phyloP scores from a whole-genome alignment of 2,888 invertebrate species.

The Salticus scenicus region DNA sequence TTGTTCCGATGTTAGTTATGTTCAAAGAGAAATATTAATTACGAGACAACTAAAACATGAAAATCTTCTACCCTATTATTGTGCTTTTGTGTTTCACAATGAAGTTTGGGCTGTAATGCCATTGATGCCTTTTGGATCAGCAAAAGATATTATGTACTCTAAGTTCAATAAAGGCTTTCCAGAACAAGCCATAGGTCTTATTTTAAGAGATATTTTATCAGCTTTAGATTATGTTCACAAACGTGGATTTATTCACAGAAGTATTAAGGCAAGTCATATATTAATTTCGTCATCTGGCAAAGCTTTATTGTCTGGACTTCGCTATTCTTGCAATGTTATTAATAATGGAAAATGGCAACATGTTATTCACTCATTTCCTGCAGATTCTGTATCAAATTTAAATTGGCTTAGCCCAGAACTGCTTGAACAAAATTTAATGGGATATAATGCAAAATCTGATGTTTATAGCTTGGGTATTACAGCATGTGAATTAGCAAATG shows the following conservation, averaged over 20 bases:
- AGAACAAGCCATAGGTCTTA: conserved; percentile 86
- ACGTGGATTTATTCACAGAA: conserved; percentile 87
- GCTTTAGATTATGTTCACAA: conserved; percentile 90
- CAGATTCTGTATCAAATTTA: conserved; percentile 82
- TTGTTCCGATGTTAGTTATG: conserved; percentile 63
- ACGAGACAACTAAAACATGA: conserved; percentile 86
- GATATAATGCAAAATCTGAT: conserved; percentile 92
- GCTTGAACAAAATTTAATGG: conserved; percentile 89
- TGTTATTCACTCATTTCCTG: conserved; percentile 85
- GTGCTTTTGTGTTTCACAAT: conserved; percentile 85
- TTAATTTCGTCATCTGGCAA: conserved; percentile 84
- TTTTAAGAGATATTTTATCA: conserved; percentile 85
- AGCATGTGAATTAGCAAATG: conserved; percentile 91
- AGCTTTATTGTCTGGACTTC: conserved; percentile 85
- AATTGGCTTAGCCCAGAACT: conserved; percentile 96
- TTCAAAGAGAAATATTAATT: conserved; percentile 81
- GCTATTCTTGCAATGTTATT: conserved; percentile 85
- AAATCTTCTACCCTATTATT: conserved; percentile 85
- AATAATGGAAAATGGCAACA: conserved; percentile 83
- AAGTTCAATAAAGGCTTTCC: conserved; percentile 87
- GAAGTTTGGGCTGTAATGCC: conserved; percentile 88
- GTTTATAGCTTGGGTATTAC: conserved; percentile 93
- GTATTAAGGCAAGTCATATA: conserved; percentile 87
- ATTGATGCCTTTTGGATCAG: conserved; percentile 88
- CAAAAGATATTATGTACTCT: conserved; percentile 84